Evolutionary conservation across 1,140 invertebrate genomes (phyloP), one percentile per base, ranked within the genome.

Genomic region (Babylonia areolata): DNA sequence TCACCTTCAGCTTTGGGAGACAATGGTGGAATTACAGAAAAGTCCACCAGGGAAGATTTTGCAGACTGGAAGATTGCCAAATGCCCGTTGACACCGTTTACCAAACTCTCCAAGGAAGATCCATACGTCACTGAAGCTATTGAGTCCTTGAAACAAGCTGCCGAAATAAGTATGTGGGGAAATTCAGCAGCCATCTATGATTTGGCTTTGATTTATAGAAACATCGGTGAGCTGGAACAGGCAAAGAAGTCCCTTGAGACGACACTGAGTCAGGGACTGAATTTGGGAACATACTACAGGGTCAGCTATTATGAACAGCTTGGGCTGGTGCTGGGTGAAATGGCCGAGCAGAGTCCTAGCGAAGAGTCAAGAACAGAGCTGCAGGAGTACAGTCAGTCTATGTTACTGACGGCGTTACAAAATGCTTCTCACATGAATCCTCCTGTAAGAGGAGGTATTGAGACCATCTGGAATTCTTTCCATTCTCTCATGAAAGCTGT

Each of bases 401-500:
- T 82, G 81, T 58, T 69, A 28, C 28, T 6, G 2, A 40, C n/a
- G 64, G 81, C 81, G 17, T 69, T 82, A 37, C 28, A 37, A 17
- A 39, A 20, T n/a, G 81, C 81, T 33, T 23, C 37, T 1, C 23
- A 39, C 54, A 69, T 12, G n/a, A 37, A 23, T 6, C 58, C 81
- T 0, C 23, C 15, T 3, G 39, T 82, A 6, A 31, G n/a, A 39
- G 37, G 40, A 39, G 15, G 69, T 17, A 69, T 82, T 35, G 37
- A 37, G 9, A 11, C 64, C 23, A n/a, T 82, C 33, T 82, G 81
- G 81, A n/a, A 82, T 33, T 82, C 81, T 5, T 82, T 82, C 54
- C 23, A 40, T 42, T n/a, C 51, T 20, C 81, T 82, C 3, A 28
- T 82, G 2, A 17, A 58, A 40, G 81, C 46, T 0, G 64, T 71